phyloP scores from a whole-genome alignment of 2,113 vertebrate genomes.

The Gila orcuttii region DNA sequence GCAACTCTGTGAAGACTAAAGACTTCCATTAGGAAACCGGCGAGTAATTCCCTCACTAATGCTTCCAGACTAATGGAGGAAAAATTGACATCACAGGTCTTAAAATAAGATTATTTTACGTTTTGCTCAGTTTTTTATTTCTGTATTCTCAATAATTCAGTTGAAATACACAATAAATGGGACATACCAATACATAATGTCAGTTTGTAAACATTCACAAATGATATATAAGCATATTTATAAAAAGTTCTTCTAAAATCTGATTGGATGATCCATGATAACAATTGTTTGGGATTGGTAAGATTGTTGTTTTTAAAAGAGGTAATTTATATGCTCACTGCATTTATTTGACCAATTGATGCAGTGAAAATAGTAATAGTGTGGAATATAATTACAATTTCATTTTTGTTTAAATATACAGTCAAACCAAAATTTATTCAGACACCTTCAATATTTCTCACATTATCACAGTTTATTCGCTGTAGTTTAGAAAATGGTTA shows the following conservation, averaged over 20 bases:
- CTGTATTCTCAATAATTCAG: neutral
- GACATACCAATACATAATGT: neutral
- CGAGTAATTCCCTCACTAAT: neutral
- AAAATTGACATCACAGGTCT: neutral
- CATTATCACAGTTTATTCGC: too few relatives aligned
- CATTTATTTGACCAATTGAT: neutral
- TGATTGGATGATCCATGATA: neutral
- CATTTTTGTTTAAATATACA: too few relatives aligned
- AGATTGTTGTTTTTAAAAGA: neutral
- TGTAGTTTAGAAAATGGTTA: too few relatives aligned
- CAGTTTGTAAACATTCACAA: neutral
- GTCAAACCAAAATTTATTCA: too few relatives aligned
- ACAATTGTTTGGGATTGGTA: neutral
- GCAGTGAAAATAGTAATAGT: too few relatives aligned
- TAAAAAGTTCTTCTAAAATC: too few relatives aligned
- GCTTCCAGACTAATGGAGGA: neutral
- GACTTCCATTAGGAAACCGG: neutral
- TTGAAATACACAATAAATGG: neutral
- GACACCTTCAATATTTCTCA: too few relatives aligned
- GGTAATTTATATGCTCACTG: neutral
- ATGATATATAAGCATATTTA: neutral
- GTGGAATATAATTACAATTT: too few relatives aligned
- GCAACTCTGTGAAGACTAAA: slow-evolving; percentile 58
- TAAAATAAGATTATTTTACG: neutral
- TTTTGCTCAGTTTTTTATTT: neutral